phyloP scores from a whole-genome alignment of 2,888 invertebrate species.

The Leucophenga maculata region DNA sequence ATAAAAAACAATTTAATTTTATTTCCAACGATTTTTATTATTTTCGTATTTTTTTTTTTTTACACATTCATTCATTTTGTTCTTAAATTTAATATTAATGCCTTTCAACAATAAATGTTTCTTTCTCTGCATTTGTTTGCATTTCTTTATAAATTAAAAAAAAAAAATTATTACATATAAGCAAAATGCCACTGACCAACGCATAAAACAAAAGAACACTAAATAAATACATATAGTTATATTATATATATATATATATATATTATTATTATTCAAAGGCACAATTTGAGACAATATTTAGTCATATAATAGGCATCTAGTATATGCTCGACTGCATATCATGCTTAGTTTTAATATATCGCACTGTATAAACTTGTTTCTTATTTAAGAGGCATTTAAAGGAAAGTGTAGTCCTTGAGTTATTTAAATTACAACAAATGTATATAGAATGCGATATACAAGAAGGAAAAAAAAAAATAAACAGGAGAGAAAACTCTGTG shows the following conservation, averaged over 20 bases:
- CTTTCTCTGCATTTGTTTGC: not conserved
- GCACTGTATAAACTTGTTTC: not conserved
- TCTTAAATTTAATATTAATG: not conserved
- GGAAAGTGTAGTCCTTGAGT: not conserved
- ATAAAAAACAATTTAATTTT: too few species aligned
- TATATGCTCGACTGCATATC: not conserved
- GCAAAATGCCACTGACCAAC: constrained; percentile 15
- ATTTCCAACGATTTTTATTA: not conserved
- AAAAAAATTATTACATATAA: not conserved
- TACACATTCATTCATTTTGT: not conserved
- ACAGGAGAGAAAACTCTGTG: constrained; percentile 21
- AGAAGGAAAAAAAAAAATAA: constrained; percentile 4
- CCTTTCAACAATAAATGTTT: not conserved
- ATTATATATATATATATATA: not conserved
- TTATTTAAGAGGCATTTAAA: not conserved
- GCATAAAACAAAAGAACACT: not conserved
- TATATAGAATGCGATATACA: not conserved
- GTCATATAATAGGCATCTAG: too few species aligned
- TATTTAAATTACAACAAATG: too few species aligned
- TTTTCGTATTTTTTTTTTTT: not conserved
- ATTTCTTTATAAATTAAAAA: not conserved
- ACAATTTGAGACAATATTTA: not conserved
- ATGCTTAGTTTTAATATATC: not conserved
- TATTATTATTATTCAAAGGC: not conserved
- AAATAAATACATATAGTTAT: not conserved